phyloP scores from a whole-genome alignment of 2,797 vertebrate species.

The Crenuchus spilurus region DNA sequence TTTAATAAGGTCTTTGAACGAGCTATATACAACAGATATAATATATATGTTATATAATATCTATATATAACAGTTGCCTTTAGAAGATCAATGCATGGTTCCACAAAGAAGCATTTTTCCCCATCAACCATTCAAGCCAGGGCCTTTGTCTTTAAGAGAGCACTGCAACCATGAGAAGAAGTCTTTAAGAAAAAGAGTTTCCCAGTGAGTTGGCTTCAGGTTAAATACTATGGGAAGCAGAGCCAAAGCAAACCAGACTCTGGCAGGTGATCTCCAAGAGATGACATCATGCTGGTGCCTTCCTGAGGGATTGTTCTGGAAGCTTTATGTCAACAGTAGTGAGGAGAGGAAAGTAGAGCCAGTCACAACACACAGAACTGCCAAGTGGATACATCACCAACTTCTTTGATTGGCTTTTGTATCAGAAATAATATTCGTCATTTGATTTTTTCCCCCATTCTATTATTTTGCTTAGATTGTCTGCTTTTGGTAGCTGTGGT shows the following conservation, averaged over 20 bases:
- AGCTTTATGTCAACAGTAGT: constrained; percentile 45
- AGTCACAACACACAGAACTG: constrained; percentile 35
- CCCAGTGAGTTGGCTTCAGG: constrained; percentile 13
- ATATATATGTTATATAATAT: too few species aligned
- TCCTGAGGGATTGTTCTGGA: constrained; percentile 51
- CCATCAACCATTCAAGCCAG: too few species aligned
- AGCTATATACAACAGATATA: too few species aligned
- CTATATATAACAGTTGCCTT: too few species aligned
- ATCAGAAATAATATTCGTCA: not conserved
- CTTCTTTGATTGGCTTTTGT: not conserved
- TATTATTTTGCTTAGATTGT: not conserved
- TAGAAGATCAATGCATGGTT: too few species aligned
- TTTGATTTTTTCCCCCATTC: not conserved
- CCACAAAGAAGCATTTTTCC: too few species aligned
- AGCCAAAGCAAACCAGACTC: constrained; percentile 39
- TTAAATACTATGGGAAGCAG: constrained; percentile 16
- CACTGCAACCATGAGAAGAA: too few species aligned
- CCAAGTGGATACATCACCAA: constrained; percentile 8
- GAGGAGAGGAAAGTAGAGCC: constrained; percentile 14
- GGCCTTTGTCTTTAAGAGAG: too few species aligned
- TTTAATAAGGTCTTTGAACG: too few species aligned
- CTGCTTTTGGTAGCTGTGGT: not conserved
- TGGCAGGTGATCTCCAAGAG: constrained; percentile 10
- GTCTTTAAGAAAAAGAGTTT: constrained; percentile 7
- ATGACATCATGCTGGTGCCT: constrained; percentile 49